phyloP scores from a whole-genome alignment of 37 sponge, comb jelly and placozoan genomes.

The Mnemiopsis leidyi region DNA sequence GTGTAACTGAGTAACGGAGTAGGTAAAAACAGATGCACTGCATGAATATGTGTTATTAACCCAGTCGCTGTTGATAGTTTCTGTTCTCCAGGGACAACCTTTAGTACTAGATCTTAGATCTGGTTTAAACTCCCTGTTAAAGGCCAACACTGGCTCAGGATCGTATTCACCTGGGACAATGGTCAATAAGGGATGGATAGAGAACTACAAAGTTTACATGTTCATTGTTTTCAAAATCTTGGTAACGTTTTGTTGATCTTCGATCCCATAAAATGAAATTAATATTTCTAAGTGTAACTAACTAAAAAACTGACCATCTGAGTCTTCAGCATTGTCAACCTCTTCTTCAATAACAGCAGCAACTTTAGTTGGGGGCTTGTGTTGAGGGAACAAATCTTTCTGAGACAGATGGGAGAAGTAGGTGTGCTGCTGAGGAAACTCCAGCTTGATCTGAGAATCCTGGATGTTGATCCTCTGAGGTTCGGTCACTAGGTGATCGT shows the following conservation, averaged over 20 bases:
- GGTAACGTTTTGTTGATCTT: no score
- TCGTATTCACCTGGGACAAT: background rate
- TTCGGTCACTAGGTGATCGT: background rate
- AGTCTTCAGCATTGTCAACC: background rate
- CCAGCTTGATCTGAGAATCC: background rate
- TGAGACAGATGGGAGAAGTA: slow-evolving; percentile 40
- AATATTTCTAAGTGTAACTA: no score
- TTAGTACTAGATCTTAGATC: background rate
- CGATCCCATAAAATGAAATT: no score
- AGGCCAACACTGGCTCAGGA: background rate
- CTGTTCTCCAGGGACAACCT: slow-evolving; percentile 1
- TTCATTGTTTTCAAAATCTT: no score
- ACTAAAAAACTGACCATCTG: slow-evolving; percentile 45
- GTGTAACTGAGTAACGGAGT: no score
- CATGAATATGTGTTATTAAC: background rate
- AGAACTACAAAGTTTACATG: no score
- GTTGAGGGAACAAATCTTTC: slow-evolving; percentile 37
- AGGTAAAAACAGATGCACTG: no score
- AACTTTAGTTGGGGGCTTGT: slow-evolving; percentile 15
- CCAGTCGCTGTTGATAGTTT: slow-evolving; percentile 36
- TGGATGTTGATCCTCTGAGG: slow-evolving; percentile 51
- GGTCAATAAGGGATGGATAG: no score
- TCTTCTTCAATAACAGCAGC: background rate
- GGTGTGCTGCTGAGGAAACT: background rate
- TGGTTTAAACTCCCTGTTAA: slow-evolving; percentile 17